Percentiles rank a stretch among this genome's conserved stretches.
Conservation (phyloP, 2,113 vertebrate genomes). For the Grammomys dolichurus region DNA sequence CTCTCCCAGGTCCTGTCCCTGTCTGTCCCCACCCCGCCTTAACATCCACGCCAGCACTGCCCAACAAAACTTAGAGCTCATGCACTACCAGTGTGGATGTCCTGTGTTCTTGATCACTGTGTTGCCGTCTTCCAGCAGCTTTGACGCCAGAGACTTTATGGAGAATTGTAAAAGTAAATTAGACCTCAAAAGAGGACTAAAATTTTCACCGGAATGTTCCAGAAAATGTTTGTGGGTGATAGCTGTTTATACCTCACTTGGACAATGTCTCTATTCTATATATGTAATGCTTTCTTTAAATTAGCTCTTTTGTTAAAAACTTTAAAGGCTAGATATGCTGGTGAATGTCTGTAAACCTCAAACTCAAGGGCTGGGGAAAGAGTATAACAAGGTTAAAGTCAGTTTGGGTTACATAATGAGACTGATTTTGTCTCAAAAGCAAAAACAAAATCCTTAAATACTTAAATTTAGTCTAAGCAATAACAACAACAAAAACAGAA, state of each 20-base stretch:
- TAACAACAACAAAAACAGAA: conserved; percentile 30
- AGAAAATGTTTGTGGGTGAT: not conserved
- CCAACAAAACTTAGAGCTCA: not conserved
- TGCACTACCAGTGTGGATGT: not conserved
- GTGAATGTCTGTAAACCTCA: not conserved
- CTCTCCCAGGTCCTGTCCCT: not conserved
- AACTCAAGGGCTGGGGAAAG: not conserved
- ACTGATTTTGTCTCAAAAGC: not conserved
- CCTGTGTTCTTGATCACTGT: not conserved
- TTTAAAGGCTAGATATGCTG: not conserved
- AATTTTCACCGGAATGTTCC: not conserved
- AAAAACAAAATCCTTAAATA: not conserved
- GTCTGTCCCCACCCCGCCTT: no score
- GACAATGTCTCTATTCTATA: not conserved
- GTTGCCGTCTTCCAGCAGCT: not conserved
- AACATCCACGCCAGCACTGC: not conserved
- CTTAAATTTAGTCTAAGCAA: conserved; percentile 46
- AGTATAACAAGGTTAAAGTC: not conserved
- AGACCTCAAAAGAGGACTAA: not conserved
- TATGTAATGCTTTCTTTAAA: conserved; percentile 20
- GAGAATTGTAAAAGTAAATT: conserved; percentile 32
- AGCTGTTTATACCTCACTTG: not conserved
- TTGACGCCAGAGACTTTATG: not conserved
- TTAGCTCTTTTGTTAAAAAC: not conserved
- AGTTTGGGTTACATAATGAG: not conserved